Conservation (phyloP, 2,888 invertebrate genomes). For the Zeuzera pyrina region DNA sequence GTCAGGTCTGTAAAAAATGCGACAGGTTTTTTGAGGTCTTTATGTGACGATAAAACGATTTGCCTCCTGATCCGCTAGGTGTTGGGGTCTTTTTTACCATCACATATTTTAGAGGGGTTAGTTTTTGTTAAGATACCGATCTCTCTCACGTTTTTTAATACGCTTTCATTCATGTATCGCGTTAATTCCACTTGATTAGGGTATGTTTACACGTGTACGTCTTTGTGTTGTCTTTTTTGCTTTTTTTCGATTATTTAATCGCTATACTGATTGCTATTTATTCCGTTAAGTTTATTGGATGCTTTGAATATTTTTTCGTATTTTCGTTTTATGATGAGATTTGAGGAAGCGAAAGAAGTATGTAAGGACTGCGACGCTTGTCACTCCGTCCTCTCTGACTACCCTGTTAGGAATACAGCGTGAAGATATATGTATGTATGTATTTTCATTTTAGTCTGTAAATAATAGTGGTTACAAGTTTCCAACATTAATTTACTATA, state of each 20-base stretch:
- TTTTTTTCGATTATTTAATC: background rate
- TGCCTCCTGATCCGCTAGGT: conserved; percentile 23
- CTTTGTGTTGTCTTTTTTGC: conserved; percentile 3
- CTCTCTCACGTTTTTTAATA: conserved; percentile 64
- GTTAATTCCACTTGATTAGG: conserved; percentile 53
- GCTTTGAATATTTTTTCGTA: no score
- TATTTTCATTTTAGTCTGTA: no score
- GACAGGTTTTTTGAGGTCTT: conserved; percentile 48
- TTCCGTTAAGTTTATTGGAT: no score
- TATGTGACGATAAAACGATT: conserved; percentile 35
- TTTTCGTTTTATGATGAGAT: no score
- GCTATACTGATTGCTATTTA: no score
- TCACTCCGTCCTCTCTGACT: no score
- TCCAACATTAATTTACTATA: no score
- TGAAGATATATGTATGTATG: no score
- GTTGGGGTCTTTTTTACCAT: conserved; percentile 43
- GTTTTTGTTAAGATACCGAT: conserved; percentile 54
- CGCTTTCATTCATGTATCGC: conserved; percentile 37
- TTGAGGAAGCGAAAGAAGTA: no score
- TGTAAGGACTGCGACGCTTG: no score
- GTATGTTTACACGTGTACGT: conserved; percentile 50
- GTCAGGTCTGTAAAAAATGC: conserved; percentile 53
- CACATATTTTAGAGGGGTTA: conserved; percentile 31
- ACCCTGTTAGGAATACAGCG: no score
- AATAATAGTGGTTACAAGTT: no score